phyloP scores from a whole-genome alignment of 2,888 invertebrate genomes.

The Cerceris ruficornis region DNA sequence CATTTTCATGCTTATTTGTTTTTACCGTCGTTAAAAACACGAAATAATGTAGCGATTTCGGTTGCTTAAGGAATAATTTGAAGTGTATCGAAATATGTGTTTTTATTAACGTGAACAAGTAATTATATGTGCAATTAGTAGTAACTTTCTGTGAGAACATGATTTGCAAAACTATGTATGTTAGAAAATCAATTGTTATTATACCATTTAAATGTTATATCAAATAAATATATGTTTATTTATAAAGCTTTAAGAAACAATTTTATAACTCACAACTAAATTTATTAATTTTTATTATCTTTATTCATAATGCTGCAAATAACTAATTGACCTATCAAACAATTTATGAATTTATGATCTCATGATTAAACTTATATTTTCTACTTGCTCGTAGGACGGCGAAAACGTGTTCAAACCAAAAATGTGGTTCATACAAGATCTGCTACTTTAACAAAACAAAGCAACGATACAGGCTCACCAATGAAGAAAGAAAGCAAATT shows the following conservation, averaged over 20 bases:
- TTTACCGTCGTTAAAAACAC: not conserved
- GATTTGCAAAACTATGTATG: too few species aligned
- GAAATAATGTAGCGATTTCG: not conserved
- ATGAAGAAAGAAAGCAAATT: slow-evolving; percentile 44
- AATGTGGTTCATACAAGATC: slow-evolving; percentile 23
- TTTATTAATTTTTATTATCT: too few species aligned
- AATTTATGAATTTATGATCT: not conserved
- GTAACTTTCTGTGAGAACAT: too few species aligned
- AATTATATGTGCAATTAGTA: too few species aligned
- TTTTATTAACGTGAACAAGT: not conserved
- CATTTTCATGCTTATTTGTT: not conserved
- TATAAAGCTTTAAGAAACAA: too few species aligned
- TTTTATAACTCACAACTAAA: too few species aligned
- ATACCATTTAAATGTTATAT: too few species aligned
- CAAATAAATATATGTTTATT: too few species aligned
- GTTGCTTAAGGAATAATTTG: not conserved
- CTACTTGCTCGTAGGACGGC: slow-evolving; percentile 39
- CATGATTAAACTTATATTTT: not conserved
- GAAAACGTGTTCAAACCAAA: slow-evolving; percentile 28
- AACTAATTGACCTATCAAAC: not conserved
- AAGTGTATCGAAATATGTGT: not conserved
- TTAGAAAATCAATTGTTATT: too few species aligned
- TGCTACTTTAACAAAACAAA: slow-evolving; percentile 8
- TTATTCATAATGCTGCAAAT: not conserved
- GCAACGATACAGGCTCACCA: slow-evolving; percentile 10